Base-by-base conservation (phyloP, 2,113 vertebrate genomes). In the Triplophysa rosa region DNA sequence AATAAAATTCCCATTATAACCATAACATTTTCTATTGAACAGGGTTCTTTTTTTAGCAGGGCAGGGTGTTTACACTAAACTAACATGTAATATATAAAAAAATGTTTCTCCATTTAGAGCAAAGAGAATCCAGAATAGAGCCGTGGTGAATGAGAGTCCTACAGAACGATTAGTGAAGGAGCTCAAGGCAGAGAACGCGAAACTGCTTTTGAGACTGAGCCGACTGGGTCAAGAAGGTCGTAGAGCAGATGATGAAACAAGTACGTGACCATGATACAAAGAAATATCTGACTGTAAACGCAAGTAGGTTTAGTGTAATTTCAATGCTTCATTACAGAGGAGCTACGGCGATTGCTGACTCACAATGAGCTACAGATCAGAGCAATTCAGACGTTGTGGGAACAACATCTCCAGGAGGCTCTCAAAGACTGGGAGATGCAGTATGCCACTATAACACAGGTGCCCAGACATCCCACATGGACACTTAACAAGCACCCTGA, bases 81-180 rank as follows among this genome's bases (percentile, higher is more conserved):
- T 42, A 42, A 10, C 10, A 42, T 42, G 40, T 2, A 42, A 11
- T 47, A 11, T 47, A 47, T 47, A 47, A 13, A 2, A 14, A 4
- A 17, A 17, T 37, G 21, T 52, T 13, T 13, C 0, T 72, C 4
- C 24, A 79, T 17, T 70, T 70, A 96, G 95, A 88, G 93, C 95
- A 6, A 96, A 96, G 89, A 92, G 92, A 26, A 95, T 96, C 85
- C 93, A 91, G 88, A 97, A 96, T 88, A 89, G 87, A 77, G 94
- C 95, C 0, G 91, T 95, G 86, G 91, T 96, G 86, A 98, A 97
- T 49, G 90, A 95, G 81, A 93, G 94, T 71, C 93, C 94, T 69
- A 94, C 94, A 0, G 94, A 94, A 71, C 88, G 88, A 0, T 90
- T 95, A 66, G 86, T 90, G n/a, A 93, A 91, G 82, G 93, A 94